Evolutionary conservation across 2,888 invertebrate genomes (phyloP), one percentile per base, ranked within the genome.

Genomic region (Chrysolina haemoptera): DNA sequence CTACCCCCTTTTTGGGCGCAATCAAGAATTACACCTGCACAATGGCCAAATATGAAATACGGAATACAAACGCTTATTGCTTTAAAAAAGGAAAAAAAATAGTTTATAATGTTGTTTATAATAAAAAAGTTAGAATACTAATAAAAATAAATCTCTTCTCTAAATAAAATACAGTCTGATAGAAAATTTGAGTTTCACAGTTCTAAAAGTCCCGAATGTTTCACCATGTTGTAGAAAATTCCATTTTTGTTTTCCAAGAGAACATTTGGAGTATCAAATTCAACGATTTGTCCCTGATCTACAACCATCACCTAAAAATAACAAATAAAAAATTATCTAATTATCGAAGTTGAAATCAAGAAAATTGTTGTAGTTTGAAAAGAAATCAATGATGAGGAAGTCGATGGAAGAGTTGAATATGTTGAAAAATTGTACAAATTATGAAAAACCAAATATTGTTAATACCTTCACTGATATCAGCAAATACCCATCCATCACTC

Each of bases 201-300:
- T 46, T 63, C 64, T 4, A 68, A 40, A 16, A 74, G 43, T 62
- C 94, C 94, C 20, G 92, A 92, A 86, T 93, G 91, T 63, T 90
- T 89, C n/a, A 92, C 91, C 91, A 93, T 91, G 67, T 86, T 89
- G 68, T 88, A 89, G 73, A 93, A 89, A 40, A 89, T 82, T 18
- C 92, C 90, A 18, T 87, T 87, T 35, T 88, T 80, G 73, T 89
- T 89, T 85, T 90, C 88, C 80, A 92, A 87, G 79, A 93, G 83
- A 1, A 87, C 82, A 85, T 92, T 89, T 0, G 95, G 95, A 77
- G 91, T 90, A 76, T 93, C 94, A 86, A 92, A 94, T 88, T 95
- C 94, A 74, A 92, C 90, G 84, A 93, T 90, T 72, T 87, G 89
- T 0, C 96, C 96, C 41, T 93, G 92, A 84, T 95, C 94, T 90